Base-by-base conservation (phyloP, 2,888 invertebrate species). In the Deilephila porcellus region DNA sequence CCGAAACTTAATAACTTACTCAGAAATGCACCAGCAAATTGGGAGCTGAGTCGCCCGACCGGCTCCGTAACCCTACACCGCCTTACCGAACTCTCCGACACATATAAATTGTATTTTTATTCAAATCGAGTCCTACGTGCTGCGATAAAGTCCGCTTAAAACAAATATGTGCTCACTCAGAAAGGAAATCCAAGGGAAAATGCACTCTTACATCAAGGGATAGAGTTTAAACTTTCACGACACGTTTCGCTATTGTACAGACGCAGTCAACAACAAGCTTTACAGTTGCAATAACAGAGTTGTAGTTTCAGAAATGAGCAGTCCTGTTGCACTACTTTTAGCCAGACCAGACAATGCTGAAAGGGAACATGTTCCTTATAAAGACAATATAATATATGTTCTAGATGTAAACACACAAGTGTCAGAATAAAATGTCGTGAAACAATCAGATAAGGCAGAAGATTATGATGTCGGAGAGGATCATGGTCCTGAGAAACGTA, bases 91-190 rank as follows among this genome's bases (percentile, higher is more conserved):
- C 89, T 88, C 91, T 85, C 90, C 90, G 90, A 91, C 93, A 93
- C 94, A 94, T 94, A 94, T 93, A 94, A 94, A 94, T 94, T 90
- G 94, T 92, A 92, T 94, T 93, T 94, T 94, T 94, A 94, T 94
- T 94, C 93, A 94, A 94, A 94, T 94, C 88, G 86, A 88, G 72
- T 88, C 90, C 91, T 91, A 92, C 93, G 92, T 92, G 93, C 91
- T 82, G 86, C 88, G 91, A 92, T 93, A 93, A 93, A 91, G 88
- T 88, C 92, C 88, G 87, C 89, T 92, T 90, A 91, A 93, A 93
- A 93, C 93, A 93, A 93, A 93, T 91, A 93, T 90, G 89, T 88
- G 84, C 89, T 87, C 87, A 87, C 77, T 77, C 71, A 73, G 76
- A 75, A 78, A 81, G 76, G 76, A 77, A 79, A 76, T 75, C 37